Conservation (phyloP, 2,113 vertebrate species). For the Tylochromis polylepis region DNA sequence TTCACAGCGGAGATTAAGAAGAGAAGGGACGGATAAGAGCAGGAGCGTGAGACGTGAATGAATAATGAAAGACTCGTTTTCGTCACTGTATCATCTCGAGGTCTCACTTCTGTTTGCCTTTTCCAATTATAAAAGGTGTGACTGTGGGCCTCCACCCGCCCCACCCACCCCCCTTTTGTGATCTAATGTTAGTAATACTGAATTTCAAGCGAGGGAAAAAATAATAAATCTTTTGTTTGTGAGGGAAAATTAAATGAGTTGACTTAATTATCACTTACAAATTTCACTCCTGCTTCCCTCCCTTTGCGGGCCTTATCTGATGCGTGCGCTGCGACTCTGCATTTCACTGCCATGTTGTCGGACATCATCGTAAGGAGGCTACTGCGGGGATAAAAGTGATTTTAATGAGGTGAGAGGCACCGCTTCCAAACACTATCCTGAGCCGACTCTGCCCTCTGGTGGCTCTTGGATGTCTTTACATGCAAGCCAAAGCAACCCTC, state of each 20-base stretch:
- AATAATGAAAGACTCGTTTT: constrained; percentile 35
- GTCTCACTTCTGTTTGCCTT: constrained; percentile 64
- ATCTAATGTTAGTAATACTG: constrained; percentile 22
- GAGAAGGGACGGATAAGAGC: constrained; percentile 27
- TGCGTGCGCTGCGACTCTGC: background rate
- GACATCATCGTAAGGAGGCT: background rate
- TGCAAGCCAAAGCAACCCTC: background rate
- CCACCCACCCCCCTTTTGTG: background rate
- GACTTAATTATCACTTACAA: constrained; percentile 59
- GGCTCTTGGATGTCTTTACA: background rate
- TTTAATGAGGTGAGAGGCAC: background rate
- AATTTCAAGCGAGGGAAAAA: background rate
- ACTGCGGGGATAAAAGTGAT: background rate
- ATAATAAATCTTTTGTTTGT: constrained; percentile 25
- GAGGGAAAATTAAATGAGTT: background rate
- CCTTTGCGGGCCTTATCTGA: constrained; percentile 3
- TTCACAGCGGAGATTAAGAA: constrained; percentile 63
- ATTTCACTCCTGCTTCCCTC: background rate
- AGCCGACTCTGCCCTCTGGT: constrained; percentile 64
- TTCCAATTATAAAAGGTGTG: constrained; percentile 72
- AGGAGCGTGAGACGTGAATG: constrained; percentile 47
- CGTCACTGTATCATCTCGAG: constrained; percentile 39
- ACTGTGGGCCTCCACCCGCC: constrained; percentile 13
- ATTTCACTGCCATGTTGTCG: background rate
- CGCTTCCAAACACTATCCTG: background rate